Conservation (phyloP, 2,797 vertebrate genomes). For the Falco peregrinus region DNA sequence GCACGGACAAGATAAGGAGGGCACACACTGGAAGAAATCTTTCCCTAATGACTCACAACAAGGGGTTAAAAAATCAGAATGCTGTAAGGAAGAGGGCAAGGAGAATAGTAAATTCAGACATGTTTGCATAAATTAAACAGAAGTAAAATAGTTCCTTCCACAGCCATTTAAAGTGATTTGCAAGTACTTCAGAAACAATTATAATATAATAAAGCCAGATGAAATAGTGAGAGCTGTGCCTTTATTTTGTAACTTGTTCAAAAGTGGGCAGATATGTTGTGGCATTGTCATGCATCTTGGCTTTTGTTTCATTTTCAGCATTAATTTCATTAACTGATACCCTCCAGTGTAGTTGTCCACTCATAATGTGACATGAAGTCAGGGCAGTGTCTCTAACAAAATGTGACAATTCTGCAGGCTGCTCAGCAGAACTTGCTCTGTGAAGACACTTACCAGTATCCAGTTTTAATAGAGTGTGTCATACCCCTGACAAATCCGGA, state of each 20-base stretch:
- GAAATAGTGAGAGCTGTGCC: background rate
- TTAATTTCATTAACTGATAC: constrained; percentile 22
- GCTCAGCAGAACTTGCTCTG: constrained; percentile 6
- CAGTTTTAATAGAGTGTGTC: constrained; percentile 39
- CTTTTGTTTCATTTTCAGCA: constrained; percentile 16
- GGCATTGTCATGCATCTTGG: background rate
- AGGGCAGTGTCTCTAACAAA: constrained; percentile 35
- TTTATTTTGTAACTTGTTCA: background rate
- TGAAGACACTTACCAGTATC: background rate
- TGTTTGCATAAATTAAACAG: background rate
- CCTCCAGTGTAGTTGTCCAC: background rate
- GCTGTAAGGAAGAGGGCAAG: background rate
- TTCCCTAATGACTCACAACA: background rate
- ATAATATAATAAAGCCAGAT: background rate
- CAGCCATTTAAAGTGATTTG: background rate
- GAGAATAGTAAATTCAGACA: background rate
- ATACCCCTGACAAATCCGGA: constrained; percentile 41
- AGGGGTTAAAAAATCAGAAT: background rate
- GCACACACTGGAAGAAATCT: background rate
- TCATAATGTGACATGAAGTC: background rate
- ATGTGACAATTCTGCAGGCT: constrained; percentile 20
- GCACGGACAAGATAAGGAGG: background rate
- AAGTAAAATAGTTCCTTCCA: background rate
- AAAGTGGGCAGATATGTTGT: background rate
- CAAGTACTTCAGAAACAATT: background rate